phyloP scores from a whole-genome alignment of 2,888 invertebrate species.

The Heteromurus nitidus region DNA sequence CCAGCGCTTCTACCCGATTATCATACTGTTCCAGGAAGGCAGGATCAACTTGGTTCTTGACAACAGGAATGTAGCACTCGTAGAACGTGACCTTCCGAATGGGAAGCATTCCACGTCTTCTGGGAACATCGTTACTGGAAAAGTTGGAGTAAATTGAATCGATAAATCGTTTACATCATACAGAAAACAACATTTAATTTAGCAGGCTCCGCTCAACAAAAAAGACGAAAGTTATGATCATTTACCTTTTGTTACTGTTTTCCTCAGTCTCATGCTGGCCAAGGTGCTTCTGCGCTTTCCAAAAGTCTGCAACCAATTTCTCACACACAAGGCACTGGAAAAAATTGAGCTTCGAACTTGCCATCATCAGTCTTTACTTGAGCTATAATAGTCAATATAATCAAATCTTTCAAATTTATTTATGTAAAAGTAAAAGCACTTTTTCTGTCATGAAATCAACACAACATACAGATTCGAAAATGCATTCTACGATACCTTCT shows the following conservation, averaged over 20 bases:
- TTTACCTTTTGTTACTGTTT: background rate
- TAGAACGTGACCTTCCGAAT: constrained; percentile 35
- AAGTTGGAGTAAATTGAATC: background rate
- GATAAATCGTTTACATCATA: background rate
- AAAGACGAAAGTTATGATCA: background rate
- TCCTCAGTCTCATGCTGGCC: background rate
- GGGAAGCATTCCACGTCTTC: constrained; percentile 48
- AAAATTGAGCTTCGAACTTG: too few relatives aligned
- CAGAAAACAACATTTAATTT: background rate
- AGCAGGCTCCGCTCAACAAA: background rate
- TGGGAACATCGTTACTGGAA: background rate
- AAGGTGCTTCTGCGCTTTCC: constrained; percentile 46
- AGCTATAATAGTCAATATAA: too few relatives aligned
- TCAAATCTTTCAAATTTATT: too few relatives aligned
- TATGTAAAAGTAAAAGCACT: too few relatives aligned
- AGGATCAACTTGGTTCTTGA: constrained; percentile 50
- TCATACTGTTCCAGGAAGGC: constrained; percentile 35
- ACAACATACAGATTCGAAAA: too few relatives aligned
- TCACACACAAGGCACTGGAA: constrained; percentile 41
- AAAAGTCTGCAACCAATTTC: constrained; percentile 20
- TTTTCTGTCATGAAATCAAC: too few relatives aligned
- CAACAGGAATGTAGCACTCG: constrained; percentile 37
- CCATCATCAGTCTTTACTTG: too few relatives aligned
- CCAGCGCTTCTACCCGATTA: constrained; percentile 15
- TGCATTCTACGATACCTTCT: too few relatives aligned